These are phyloP conservation scores for Zaprionus tsacasi DNA, from an alignment of 1,140 invertebrate species.

Conservation along the genomic window DNA sequence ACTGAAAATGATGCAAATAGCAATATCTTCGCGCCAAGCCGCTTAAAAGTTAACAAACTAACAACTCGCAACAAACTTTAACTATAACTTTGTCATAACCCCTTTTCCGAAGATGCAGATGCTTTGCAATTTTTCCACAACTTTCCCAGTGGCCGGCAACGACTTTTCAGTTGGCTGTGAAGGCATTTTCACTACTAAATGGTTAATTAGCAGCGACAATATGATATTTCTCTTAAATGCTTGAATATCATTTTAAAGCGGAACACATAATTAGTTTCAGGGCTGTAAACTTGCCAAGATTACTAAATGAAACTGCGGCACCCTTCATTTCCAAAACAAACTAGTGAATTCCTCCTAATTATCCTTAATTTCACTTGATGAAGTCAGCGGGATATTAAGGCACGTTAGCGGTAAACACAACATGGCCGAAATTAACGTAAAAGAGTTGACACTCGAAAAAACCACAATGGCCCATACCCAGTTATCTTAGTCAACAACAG, in stretches of 20 bases:
- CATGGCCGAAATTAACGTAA: too few species aligned
- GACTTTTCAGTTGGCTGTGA: constrained; percentile 8
- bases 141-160: neutral
- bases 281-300: neutral
- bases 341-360: neutral
- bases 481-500: too few species aligned
- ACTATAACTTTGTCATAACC: constrained; percentile 74
- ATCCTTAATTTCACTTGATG: neutral
- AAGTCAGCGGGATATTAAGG: too few species aligned
- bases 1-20: constrained; percentile 70
- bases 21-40: constrained; percentile 72
- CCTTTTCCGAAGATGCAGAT: constrained; percentile 40
- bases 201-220: constrained; percentile 62
- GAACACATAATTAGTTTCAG: neutral
- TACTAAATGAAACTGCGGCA: neutral
- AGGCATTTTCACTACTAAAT: constrained; percentile 42
- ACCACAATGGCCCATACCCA: too few species aligned
- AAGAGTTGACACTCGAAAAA: too few species aligned
- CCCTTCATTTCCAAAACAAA: neutral
- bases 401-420: too few species aligned
- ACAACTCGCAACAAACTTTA: constrained; percentile 65
- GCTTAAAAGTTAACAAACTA: constrained; percentile 75
- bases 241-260: neutral
- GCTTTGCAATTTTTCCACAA: constrained; percentile 38
- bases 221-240: neutral